Percentiles rank a stretch among this genome's conserved stretches.
These are phyloP conservation scores for Kryptopterus vitreolus DNA, from an alignment of 2,797 vertebrate genomes.

Conservation along the genomic window DNA sequence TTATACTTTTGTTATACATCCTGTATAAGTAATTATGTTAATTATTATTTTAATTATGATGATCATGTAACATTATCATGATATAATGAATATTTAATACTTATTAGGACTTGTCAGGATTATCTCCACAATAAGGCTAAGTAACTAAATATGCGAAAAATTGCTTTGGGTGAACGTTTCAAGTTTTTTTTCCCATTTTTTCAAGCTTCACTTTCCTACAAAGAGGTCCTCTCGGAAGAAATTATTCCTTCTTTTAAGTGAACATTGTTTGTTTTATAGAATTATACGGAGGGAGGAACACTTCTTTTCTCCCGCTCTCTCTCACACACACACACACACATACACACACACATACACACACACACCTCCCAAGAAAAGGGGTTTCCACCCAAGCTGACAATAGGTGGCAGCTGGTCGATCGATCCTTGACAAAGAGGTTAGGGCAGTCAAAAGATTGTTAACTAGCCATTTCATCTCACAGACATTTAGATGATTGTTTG, in stretches of 20 bases:
- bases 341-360: constrained; percentile 21
- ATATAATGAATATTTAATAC: constrained; percentile 3
- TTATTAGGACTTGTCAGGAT: neutral
- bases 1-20: no score
- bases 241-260: neutral
- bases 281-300: neutral
- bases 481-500: constrained; percentile 84
- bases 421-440: constrained; percentile 81
- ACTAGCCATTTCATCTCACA: constrained; percentile 83
- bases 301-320: neutral
- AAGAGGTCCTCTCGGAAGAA: neutral
- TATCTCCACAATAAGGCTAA: neutral
- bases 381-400: constrained; percentile 70
- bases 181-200: neutral
- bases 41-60: no score
- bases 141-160: neutral
- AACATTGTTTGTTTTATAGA: neutral
- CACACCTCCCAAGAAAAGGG: constrained; percentile 65
- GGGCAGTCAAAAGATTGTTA: constrained; percentile 84
- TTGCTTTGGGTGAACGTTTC: neutral
- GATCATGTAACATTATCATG: neutral
- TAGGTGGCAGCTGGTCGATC: constrained; percentile 81
- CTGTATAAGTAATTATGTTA: neutral
- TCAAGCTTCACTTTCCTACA: neutral
- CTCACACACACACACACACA: neutral